phyloP scores from a whole-genome alignment of 2,888 invertebrate species.

The Dasysyrphus tricinctus region DNA sequence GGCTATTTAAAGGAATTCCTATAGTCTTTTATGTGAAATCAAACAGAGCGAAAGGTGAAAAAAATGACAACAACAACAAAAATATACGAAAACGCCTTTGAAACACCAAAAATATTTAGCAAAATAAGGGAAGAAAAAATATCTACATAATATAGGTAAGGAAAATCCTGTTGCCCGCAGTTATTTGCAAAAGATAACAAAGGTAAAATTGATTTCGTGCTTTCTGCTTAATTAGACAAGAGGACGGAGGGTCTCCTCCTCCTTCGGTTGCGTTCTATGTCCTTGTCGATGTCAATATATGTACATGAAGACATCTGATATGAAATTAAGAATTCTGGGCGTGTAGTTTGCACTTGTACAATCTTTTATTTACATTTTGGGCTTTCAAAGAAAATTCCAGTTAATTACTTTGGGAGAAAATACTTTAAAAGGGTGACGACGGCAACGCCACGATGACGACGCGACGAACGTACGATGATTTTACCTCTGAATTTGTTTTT shows the following conservation, averaged over 20 bases:
- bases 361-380: constrained; percentile 24
- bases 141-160: not conserved
- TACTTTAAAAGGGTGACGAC: constrained; percentile 32
- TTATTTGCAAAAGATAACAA: constrained; percentile 73
- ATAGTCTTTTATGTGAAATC: constrained; percentile 34
- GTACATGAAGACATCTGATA: constrained; percentile 8
- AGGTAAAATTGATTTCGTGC: constrained; percentile 73
- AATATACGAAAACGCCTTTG: constrained; percentile 14
- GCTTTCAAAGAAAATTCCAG: constrained; percentile 17
- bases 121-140: not conserved
- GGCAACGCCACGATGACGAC: not conserved
- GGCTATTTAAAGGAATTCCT: constrained; percentile 43
- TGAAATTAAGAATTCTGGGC: constrained; percentile 30
- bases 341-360: constrained; percentile 13
- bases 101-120: constrained; percentile 29
- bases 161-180: constrained; percentile 54
- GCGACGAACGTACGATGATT: not conserved
- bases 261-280: not conserved
- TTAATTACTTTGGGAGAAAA: constrained; percentile 40
- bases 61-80: constrained; percentile 1
- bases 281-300: constrained; percentile 1
- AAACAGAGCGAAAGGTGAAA: constrained; percentile 41
- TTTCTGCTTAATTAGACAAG: constrained; percentile 71
- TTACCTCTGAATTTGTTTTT: not conserved
- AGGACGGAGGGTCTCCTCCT: constrained; percentile 7